Evolutionary conservation across 2,888 invertebrate species (phyloP), one percentile per base, ranked within the genome.

Genomic region (Antheraea yamamai): DNA sequence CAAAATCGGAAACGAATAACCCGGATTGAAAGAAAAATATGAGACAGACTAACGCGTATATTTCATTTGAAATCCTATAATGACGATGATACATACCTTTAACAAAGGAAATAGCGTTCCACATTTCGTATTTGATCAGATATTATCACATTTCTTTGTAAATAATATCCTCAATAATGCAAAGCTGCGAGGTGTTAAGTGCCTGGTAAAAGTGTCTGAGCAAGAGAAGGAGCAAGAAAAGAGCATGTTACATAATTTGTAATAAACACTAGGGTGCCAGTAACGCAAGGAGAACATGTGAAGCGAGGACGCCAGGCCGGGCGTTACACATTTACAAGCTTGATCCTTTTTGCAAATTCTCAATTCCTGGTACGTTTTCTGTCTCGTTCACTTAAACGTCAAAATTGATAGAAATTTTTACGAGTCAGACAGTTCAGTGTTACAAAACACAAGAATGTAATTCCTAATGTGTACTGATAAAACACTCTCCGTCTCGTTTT

Each of bases 161-260:
- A 47, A 10, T 47, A 39, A 75, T 73, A 72, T 75, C 75, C 73
- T 23, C 12, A 18, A 73, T 23, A 39, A 12, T 52, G 18, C 20
- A 23, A 20, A 64, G n/a, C 16, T 10, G 64, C 77, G 73, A 75
- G 75, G 79, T 79, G 77, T 80, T 81, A 79, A 78, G 77, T 78
- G 81, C 82, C 81, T 85, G 75, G 73, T 74, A 77, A 81, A 84
- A 81, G 76, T 78, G 79, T 74, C 75, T 73, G 79, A 80, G 81
- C 80, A 76, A 74, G 26, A 39, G n/a, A 51, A 52, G 14, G 78
- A 39, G 35, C 35, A 39, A 39, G 35, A 47, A 47, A 47, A 47
- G 12, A 47, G 68, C 55, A 84, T 81, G 83, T 93, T 93, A 93
- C 93, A 93, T 91, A 89, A 93, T 90, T 91, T 93, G 92, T 93